Evolutionary conservation across 1,140 invertebrate species (phyloP), one percentile per base, ranked within the genome.

Genomic region (Drosophila pectinifera): DNA sequence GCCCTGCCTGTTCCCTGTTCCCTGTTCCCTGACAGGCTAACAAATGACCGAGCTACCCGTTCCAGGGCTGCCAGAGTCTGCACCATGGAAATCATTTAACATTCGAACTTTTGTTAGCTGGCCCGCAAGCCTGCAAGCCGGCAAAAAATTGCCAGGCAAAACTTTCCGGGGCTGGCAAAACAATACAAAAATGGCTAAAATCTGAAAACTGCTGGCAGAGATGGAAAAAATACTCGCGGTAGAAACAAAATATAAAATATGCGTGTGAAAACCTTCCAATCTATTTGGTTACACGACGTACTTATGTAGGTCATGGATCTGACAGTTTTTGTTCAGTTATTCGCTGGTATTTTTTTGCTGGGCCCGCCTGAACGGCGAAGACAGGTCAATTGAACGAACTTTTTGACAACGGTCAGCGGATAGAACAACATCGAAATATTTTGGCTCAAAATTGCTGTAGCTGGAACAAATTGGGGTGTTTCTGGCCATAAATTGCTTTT

Each of bases 11-110:
- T 36, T 39, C 14, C 28, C n/a, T n/a, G n/a, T n/a, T n/a, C n/a
- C n/a, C n/a, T n/a, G n/a, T n/a, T n/a, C n/a, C 16, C 43, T 78
- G 73, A 81, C 82, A 86, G 43, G 46, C 56, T 56, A 81, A 73
- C 57, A 81, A 81, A 77, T 77, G 78, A 48, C 58, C 45, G 22
- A 42, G 26, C 39, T 78, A 42, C 42, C 41, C 36, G 45, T 43
- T 63, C 49, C 63, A 81, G 45, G 62, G 57, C 54, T 78, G 69
- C 61, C 54, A 67, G 64, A 73, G 28, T 80, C 65, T 64, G 41
- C 54, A 22, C 43, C 75, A 64, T 64, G 65, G 70, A 75, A 85
- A 78, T 69, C 68, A 69, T 86, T 86, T 78, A 79, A 57, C 31
- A 41, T 69, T 62, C 64, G 62, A 78, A 76, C 62, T 75, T 67